Conservation (phyloP, 1,140 invertebrate species). For the Camponotus vicinus region DNA sequence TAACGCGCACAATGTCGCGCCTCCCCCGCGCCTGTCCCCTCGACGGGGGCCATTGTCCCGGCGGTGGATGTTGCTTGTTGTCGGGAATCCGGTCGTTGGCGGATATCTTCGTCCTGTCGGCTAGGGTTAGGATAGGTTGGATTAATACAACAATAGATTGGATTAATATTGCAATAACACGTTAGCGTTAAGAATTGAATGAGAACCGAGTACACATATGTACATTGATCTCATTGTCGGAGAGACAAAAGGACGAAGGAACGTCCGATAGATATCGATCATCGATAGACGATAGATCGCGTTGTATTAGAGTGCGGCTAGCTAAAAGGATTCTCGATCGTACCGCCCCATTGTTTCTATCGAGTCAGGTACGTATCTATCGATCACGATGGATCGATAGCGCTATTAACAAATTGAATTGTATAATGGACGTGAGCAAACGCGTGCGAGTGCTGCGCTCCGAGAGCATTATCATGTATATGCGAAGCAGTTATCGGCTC, state of each 20-base stretch:
- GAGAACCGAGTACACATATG: not conserved
- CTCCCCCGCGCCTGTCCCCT: conserved; percentile 13
- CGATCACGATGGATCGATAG: conserved; percentile 78
- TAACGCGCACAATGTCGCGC: conserved; percentile 77
- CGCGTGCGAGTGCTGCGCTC: conserved; percentile 1
- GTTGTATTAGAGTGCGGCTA: conserved; percentile 68
- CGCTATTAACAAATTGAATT: conserved; percentile 82
- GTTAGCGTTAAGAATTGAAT: conserved; percentile 25
- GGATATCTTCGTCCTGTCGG: conserved; percentile 25
- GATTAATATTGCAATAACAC: conserved; percentile 36
- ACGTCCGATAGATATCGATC: not conserved
- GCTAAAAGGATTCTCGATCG: conserved; percentile 76
- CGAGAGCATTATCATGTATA: conserved; percentile 61
- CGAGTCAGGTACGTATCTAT: conserved; percentile 62
- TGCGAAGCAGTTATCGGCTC: conserved; percentile 55
- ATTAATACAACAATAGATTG: conserved; percentile 25
- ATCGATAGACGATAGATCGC: conserved; percentile 34
- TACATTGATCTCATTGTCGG: not conserved
- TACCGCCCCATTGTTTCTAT: conserved; percentile 77
- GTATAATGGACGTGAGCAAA: conserved; percentile 73
- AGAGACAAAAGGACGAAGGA: conserved; percentile 12
- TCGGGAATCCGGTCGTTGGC: conserved; percentile 49
- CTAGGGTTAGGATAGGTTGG: not conserved
- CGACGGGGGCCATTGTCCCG: conserved; percentile 54
- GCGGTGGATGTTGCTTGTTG: conserved; percentile 41